Evolutionary conservation across 2,888 invertebrate species (phyloP).

Genomic region (Cenopis cana): DNA sequence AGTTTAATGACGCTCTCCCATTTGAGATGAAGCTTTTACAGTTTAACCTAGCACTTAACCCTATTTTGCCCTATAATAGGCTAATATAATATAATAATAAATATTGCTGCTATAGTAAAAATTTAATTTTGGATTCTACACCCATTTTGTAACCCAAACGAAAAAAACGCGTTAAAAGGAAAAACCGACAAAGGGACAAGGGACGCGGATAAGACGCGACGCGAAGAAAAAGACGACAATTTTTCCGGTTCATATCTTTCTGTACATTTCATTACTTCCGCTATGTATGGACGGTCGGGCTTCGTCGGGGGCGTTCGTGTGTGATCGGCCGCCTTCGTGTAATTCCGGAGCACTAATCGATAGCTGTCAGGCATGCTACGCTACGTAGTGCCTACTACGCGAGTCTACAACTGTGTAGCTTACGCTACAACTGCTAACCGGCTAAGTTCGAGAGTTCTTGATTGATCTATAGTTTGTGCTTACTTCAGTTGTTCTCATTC

Average conservation of each 20-base stretch:
- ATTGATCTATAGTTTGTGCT: slow-evolving; percentile 46
- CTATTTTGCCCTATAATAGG: too few species aligned
- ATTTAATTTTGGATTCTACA: slow-evolving; percentile 60
- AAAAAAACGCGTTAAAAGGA: slow-evolving; percentile 67
- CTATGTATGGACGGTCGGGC: slow-evolving; percentile 74
- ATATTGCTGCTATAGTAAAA: slow-evolving; percentile 50
- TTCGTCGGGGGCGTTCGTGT: slow-evolving; percentile 63
- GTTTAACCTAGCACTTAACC: slow-evolving; percentile 48
- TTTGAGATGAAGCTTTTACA: slow-evolving; percentile 60
- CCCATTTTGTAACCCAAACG: slow-evolving; percentile 63
- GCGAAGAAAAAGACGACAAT: slow-evolving; percentile 80
- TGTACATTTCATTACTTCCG: slow-evolving; percentile 85
- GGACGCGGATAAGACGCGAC: slow-evolving; percentile 70
- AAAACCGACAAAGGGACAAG: slow-evolving; percentile 71
- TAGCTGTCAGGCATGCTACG: slow-evolving; percentile 70
- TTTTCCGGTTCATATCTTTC: slow-evolving; percentile 84
- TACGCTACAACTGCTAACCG: slow-evolving; percentile 66
- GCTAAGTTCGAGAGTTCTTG: slow-evolving; percentile 61
- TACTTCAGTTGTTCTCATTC: slow-evolving; percentile 44
- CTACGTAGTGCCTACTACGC: slow-evolving; percentile 72
- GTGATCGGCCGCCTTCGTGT: slow-evolving; percentile 62
- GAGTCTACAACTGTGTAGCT: slow-evolving; percentile 72
- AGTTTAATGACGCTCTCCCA: slow-evolving; percentile 71
- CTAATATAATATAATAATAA: too few species aligned
- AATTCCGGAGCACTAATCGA: slow-evolving; percentile 75